A percentile compares a stretch with the other conserved stretches of the same genome.
phyloP scores from a whole-genome alignment of 2,888 invertebrate genomes.

The Atrina japonica region DNA sequence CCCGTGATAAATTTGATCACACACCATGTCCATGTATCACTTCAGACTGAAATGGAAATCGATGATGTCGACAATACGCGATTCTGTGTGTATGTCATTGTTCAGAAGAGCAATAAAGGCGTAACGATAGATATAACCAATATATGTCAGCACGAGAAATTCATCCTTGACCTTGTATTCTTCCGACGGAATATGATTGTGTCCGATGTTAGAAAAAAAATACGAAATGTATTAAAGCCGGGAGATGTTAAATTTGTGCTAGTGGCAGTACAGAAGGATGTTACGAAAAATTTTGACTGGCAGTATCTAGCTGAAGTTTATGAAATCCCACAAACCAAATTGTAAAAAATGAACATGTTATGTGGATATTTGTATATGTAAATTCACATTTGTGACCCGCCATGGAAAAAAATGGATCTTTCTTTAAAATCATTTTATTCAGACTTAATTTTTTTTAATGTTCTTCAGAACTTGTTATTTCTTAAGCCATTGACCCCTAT shows the following conservation, averaged over 20 bases:
- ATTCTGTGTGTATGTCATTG: constrained; percentile 49
- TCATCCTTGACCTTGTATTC: constrained; percentile 29
- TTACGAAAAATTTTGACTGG: constrained; percentile 5
- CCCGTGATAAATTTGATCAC: too few species aligned
- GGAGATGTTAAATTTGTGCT: constrained; percentile 26
- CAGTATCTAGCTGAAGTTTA: background rate
- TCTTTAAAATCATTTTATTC: too few species aligned
- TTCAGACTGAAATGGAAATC: background rate
- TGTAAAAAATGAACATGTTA: too few species aligned
- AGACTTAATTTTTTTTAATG: too few species aligned
- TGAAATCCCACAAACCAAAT: too few species aligned
- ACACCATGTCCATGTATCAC: background rate
- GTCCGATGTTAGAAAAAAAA: background rate
- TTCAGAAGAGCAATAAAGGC: constrained; percentile 48
- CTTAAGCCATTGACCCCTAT: too few species aligned
- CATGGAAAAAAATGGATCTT: too few species aligned
- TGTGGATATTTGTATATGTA: too few species aligned
- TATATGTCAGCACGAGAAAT: constrained; percentile 35
- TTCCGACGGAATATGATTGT: constrained; percentile 36
- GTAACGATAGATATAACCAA: constrained; percentile 50
- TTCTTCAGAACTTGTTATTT: too few species aligned
- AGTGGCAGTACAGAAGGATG: constrained; percentile 20
- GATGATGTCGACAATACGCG: constrained; percentile 3
- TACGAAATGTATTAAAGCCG: constrained; percentile 1
- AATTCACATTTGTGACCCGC: too few species aligned